Conservation (phyloP, 2,888 invertebrate species). For the Lithophane leautieri region DNA sequence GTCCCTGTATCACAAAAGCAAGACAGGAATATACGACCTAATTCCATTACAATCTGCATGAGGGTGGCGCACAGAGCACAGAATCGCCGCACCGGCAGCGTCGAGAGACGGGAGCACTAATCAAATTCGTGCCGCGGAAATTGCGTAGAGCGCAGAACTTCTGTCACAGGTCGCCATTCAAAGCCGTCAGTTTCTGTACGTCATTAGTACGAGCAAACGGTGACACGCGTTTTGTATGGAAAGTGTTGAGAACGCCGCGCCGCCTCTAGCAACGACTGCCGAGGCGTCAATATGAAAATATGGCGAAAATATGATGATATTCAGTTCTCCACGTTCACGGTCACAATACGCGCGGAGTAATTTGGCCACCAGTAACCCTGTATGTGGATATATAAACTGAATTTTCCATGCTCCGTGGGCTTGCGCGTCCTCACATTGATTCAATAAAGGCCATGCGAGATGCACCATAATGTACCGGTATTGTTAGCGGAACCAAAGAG, state of each 20-base stretch:
- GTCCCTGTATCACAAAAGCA: no score
- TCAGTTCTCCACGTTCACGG: no score
- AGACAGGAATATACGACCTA: no score
- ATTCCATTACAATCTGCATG: not conserved
- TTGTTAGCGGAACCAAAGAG: not conserved
- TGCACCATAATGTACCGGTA: not conserved
- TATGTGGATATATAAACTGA: no score
- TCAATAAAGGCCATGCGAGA: not conserved
- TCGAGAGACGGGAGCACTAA: not conserved
- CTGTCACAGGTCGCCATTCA: not conserved
- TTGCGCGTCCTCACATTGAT: not conserved
- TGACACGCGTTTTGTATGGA: not conserved
- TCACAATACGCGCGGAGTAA: no score
- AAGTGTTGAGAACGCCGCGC: not conserved
- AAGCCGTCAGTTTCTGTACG: not conserved
- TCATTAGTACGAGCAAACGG: not conserved
- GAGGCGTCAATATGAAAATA: no score
- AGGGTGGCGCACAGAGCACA: not conserved
- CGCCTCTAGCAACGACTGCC: not conserved
- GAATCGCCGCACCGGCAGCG: not conserved
- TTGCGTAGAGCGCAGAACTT: not conserved
- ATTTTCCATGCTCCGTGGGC: not conserved
- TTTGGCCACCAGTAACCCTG: no score
- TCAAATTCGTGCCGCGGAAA: not conserved
- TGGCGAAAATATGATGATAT: no score